Evolutionary conservation across 2,113 vertebrate genomes (phyloP).

Genomic region (Saguinus midas): DNA sequence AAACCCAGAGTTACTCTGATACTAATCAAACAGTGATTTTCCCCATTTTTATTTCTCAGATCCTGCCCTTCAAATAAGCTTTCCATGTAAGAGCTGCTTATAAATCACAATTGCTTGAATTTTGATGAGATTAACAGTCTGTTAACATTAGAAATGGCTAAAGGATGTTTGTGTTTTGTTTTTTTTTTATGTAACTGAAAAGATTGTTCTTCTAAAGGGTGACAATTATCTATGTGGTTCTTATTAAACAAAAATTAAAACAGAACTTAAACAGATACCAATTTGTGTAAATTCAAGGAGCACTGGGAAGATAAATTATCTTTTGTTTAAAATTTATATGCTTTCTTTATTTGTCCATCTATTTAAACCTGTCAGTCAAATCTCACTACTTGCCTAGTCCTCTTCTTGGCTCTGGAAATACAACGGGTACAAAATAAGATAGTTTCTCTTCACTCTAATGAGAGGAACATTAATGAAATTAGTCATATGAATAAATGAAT

Average conservation of each 20-base stretch:
- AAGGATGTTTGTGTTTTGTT: neutral
- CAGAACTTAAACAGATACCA: neutral
- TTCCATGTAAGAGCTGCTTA: neutral
- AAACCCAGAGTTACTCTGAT: neutral
- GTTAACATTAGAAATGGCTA: neutral
- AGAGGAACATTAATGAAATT: neutral
- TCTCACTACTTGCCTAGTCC: neutral
- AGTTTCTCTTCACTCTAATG: neutral
- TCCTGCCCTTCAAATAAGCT: neutral
- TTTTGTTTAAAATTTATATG: neutral
- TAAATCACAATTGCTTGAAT: neutral
- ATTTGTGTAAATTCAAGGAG: neutral
- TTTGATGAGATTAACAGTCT: neutral
- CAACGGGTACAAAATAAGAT: neutral
- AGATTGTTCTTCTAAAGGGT: neutral
- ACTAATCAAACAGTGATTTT: neutral
- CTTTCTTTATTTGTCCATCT: neutral
- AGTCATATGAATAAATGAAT: neutral
- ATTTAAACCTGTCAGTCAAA: neutral
- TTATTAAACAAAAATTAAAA: conserved; percentile 29
- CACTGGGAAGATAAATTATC: neutral
- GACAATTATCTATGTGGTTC: neutral
- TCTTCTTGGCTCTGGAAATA: neutral
- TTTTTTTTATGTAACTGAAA: neutral
- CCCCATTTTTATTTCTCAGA: neutral